Evolutionary conservation across 2,888 invertebrate genomes (phyloP), one percentile per base, ranked within the genome.

Genomic region (Oligia strigilis): DNA sequence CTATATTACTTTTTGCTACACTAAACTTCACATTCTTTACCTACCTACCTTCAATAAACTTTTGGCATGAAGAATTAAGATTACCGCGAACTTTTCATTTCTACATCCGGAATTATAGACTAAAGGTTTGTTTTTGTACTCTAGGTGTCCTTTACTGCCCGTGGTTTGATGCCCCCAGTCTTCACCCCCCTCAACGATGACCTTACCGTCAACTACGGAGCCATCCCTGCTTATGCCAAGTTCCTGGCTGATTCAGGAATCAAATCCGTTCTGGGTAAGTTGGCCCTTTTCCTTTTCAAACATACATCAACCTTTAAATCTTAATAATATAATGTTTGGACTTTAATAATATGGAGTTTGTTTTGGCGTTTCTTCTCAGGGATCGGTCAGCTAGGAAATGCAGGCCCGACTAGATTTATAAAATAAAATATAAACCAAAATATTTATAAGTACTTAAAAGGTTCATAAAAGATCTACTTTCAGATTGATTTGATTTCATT

Each of bases 131-230:
- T 72, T 46, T n/a, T 66, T 40, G 13, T 60, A 66, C 23, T 29
- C 4, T 69, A 83, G 84, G 84, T 87, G 67, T 67, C 92, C 6
- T 97, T 97, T 90, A 97, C 94, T 72, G 98, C 97, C 81, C 96
- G 97, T 89, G 98, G 98, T 14, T 92, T 98, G 23, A 97, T 98
- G 94, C 98, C 98, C 0, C 98, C 98, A 0, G 98, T 98, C 0
- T 98, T 98, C 88, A 98, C 98, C 0, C 97, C 98, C 0, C 97
- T 98, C 77, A 97, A 97, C 67, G 95, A 97, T 69, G 97, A 98
- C 90, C 95, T 93, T 43, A 94, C 95, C 0, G 87, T 98, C 62
- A 97, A 97, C 89, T 96, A 97, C 77, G 92, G 94, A 0, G 93
- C 95, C 4, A 97, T 98, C 75, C 97, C 97, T 4, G 90, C 94